Conservation (phyloP, 2,797 vertebrate genomes). For the Melopsittacus undulatus region DNA sequence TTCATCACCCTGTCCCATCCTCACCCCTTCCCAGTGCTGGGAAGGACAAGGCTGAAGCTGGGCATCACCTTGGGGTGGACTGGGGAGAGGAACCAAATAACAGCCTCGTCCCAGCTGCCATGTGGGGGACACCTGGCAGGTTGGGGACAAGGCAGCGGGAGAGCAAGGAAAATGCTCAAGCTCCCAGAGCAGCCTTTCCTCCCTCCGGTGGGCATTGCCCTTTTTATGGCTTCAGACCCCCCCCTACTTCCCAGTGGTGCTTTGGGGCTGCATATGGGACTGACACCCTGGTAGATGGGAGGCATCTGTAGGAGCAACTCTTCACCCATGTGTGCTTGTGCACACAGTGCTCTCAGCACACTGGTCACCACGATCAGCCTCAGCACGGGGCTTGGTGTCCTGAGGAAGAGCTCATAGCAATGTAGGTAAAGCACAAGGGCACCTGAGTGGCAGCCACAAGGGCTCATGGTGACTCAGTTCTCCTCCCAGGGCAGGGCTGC, state of each 20-base stretch:
- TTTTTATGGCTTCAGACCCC: background rate
- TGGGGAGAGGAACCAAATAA: background rate
- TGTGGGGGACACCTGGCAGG: rapidly evolving
- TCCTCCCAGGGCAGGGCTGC: background rate
- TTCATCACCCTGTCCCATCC: background rate
- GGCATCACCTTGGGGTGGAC: rapidly evolving
- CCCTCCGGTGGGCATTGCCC: background rate
- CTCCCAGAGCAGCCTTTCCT: background rate
- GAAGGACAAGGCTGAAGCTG: rapidly evolving
- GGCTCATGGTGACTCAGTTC: rapidly evolving
- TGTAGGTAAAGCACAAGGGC: background rate
- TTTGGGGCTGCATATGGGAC: background rate
- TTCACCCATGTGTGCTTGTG: rapidly evolving
- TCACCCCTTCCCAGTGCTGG: background rate
- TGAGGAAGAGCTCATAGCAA: rapidly evolving
- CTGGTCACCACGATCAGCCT: background rate
- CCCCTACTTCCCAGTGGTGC: rapidly evolving
- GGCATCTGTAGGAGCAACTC: background rate
- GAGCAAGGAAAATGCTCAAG: background rate
- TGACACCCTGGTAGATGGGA: rapidly evolving
- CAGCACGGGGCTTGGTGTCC: background rate
- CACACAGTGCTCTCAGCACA: background rate
- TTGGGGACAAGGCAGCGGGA: rapidly evolving
- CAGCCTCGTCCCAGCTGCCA: background rate
- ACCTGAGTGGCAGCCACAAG: background rate